A percentile compares a stretch with the other conserved stretches of the same genome.
Conservation (phyloP, 2,797 vertebrate genomes). For the Spizella passerina region DNA sequence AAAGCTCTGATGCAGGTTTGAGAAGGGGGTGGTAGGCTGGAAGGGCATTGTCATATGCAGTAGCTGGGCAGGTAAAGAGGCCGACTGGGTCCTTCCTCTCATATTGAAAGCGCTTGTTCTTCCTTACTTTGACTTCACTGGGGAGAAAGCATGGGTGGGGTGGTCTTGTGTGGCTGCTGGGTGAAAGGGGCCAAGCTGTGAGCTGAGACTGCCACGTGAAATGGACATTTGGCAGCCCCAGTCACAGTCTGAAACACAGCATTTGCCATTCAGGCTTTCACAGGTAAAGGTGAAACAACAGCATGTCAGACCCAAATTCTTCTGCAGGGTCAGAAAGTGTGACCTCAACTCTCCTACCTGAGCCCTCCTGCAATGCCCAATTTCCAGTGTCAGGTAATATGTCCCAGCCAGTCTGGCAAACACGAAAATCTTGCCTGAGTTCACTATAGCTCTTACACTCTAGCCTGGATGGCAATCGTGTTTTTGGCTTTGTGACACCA, state of each 20-base stretch:
- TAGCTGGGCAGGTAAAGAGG: not conserved
- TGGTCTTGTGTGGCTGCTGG: not conserved
- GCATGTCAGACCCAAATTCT: not conserved
- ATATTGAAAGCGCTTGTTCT: not conserved
- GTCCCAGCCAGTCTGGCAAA: not conserved
- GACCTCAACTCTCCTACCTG: not conserved
- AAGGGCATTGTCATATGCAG: not conserved
- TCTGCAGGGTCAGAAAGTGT: not conserved
- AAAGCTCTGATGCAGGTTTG: not conserved
- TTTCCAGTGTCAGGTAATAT: not conserved
- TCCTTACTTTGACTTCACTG: not conserved
- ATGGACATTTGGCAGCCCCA: not conserved
- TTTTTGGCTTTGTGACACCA: not conserved
- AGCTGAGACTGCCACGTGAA: not conserved
- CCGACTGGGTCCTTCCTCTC: not conserved
- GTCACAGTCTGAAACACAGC: not conserved
- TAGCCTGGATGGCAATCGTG: not conserved
- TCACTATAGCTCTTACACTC: not conserved
- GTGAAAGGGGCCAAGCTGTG: not conserved
- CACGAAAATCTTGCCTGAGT: not conserved
- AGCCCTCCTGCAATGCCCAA: not conserved
- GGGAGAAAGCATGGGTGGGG: not conserved
- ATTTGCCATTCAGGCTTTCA: not conserved
- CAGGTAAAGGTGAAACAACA: not conserved
- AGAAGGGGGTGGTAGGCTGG: rapidly evolving